Evolutionary conservation across 2,797 vertebrate species (phyloP).

Genomic region (Rhyacichthys aspro): DNA sequence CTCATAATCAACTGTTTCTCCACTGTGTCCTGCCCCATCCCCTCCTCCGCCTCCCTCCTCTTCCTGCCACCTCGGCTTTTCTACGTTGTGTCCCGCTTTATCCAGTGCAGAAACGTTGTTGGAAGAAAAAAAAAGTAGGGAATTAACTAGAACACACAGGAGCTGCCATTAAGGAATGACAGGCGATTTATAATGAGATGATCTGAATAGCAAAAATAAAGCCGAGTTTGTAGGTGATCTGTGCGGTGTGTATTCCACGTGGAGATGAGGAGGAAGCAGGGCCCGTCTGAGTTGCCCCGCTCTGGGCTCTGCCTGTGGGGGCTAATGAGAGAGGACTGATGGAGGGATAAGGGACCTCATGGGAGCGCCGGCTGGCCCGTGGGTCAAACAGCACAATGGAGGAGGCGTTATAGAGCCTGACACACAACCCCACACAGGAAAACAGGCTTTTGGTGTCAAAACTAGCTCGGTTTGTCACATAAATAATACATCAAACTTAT

Average conservation of each 20-base stretch:
- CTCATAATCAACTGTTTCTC: conserved; percentile 92
- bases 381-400: conserved; percentile 77
- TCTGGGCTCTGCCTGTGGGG: conserved; percentile 67
- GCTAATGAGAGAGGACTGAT: conserved; percentile 79
- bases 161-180: conserved; percentile 8
- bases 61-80: conserved; percentile 46
- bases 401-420: conserved; percentile 73
- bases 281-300: conserved; percentile 56
- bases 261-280: conserved; percentile 54
- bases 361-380: conserved; percentile 67
- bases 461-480: conserved; percentile 39
- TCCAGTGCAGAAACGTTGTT: conserved; percentile 47
- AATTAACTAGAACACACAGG: conserved; percentile 23
- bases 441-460: conserved; percentile 67
- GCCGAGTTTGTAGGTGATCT: conserved; percentile 51
- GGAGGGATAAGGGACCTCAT: conserved; percentile 75
- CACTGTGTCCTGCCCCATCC: conserved; percentile 74
- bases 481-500: conserved; percentile 51
- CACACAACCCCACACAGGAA: conserved; percentile 67
- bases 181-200: not conserved
- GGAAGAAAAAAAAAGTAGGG: conserved; percentile 9
- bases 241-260: conserved; percentile 52
- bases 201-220: conserved; percentile 20
- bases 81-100: conserved; percentile 32
- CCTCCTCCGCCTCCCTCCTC: conserved; percentile 47